These are phyloP conservation scores for Sebastiscus tertius DNA, from an alignment of 2,797 vertebrate species.

Conservation along the genomic window DNA sequence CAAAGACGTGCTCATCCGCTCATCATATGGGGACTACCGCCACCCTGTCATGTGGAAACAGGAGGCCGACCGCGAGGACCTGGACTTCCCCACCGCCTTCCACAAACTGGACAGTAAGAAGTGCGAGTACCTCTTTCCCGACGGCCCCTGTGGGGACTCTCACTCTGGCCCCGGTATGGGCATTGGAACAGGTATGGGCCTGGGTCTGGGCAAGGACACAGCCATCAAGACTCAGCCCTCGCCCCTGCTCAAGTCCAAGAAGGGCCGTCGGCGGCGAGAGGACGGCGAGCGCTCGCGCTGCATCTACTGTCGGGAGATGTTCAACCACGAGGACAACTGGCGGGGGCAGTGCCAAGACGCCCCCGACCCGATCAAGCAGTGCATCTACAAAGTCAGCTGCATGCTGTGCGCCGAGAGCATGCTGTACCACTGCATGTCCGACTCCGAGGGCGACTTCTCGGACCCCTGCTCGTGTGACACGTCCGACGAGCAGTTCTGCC, in stretches of 20 bases:
- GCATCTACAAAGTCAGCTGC: slow-evolving; percentile 99
- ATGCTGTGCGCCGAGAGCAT: slow-evolving; percentile 99
- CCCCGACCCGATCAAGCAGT: slow-evolving; percentile 96
- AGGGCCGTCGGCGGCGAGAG: slow-evolving; percentile 93
- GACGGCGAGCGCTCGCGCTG: slow-evolving; percentile 98
- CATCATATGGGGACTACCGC: slow-evolving; percentile 98
- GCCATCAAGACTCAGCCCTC: slow-evolving; percentile 90
- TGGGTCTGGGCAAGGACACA: slow-evolving; percentile 86
- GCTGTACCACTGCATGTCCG: slow-evolving; percentile 99
- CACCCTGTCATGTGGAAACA: slow-evolving; percentile 96
- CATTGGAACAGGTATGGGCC: slow-evolving; percentile 68
- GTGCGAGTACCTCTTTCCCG: slow-evolving; percentile 91
- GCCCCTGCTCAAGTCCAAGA: slow-evolving; percentile 90
- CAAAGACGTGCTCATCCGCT: slow-evolving; percentile 95
- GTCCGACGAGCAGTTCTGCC: slow-evolving; percentile 97
- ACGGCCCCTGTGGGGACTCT: slow-evolving; percentile 86
- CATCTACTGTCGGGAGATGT: slow-evolving; percentile 98
- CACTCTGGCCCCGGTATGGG: slow-evolving; percentile 74
- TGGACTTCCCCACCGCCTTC: slow-evolving; percentile 87
- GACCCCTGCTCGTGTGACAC: slow-evolving; percentile 99
- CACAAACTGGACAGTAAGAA: slow-evolving; percentile 96
- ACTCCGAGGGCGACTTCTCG: slow-evolving; percentile 98
- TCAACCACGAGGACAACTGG: slow-evolving; percentile 97
- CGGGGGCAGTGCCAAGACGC: slow-evolving; percentile 97
- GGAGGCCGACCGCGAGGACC: slow-evolving; percentile 90